Evolutionary conservation across 1,140 invertebrate genomes (phyloP), one percentile per base, ranked within the genome.

Genomic region (Hyposmocoma kahamanoa): DNA sequence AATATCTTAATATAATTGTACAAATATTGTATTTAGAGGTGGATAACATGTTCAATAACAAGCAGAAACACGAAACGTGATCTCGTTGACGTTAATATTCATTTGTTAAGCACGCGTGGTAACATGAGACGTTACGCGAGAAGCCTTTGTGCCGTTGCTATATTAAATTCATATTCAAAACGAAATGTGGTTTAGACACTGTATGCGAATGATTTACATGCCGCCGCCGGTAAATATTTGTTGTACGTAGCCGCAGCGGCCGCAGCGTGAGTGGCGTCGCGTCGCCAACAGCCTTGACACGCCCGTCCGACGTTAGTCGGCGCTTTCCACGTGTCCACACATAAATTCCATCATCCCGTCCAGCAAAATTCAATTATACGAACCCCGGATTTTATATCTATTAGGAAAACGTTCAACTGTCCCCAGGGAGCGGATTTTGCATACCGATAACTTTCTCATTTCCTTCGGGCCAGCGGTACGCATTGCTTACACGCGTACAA

Each of bases 351-450:
- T 13, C 24, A 9, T 17, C 1, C 9, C 34, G 9, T 17, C 34
- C 13, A 17, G 10, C 5, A 20, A 41, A 41, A 22, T 20, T 20
- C 19, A 22, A 41, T 41, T 41, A 41, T 41, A 72, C 76, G 60
- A 71, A 73, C 46, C 56, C 70, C 63, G 76, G 76, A 75, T 80
- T 80, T 80, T 80, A 83, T 83, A 80, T 83, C 75, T 80, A 83
- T 83, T 83, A 77, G 69, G 67, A 69, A 62, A 72, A 71, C 72
- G 64, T 62, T 67, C 60, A 67, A 59, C 58, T 53, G 59, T 69
- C 68, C 73, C 76, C 44, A 42, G 67, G 67, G 69, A 53, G 54
- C 67, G 66, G 76, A 72, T 78, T 74, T 74, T 72, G 68, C n/a
- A 70, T 66, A 67, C 60, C 70, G 72, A 78, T 79, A 79, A 82